Percentiles rank a stretch among this genome's conserved stretches.
Evolutionary conservation across 2,113 vertebrate species (phyloP).

Genomic region (Oryzias celebensis): DNA sequence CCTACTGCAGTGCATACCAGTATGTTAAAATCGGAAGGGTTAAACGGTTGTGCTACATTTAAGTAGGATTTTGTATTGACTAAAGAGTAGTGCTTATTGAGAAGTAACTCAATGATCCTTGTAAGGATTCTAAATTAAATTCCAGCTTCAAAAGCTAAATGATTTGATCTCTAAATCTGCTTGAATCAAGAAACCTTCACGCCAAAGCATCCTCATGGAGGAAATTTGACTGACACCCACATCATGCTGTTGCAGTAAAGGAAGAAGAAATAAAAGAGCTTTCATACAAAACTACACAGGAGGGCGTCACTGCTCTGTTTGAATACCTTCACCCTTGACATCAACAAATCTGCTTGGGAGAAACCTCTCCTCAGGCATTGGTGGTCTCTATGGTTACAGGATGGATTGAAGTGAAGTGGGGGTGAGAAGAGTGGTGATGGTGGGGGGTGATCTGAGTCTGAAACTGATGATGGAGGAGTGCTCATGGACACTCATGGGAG

Average conservation of each 20-base stretch:
- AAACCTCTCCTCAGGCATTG: constrained; percentile 50
- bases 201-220: neutral
- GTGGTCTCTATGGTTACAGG: constrained; percentile 71
- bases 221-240: constrained; percentile 15
- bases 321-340: constrained; percentile 37
- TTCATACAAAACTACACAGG: neutral
- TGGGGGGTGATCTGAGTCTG: neutral
- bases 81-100: too few relatives aligned
- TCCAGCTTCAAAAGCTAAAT: too few relatives aligned
- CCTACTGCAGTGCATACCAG: too few relatives aligned
- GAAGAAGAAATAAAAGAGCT: constrained; percentile 4
- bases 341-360: constrained; percentile 42
- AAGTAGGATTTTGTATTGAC: too few relatives aligned
- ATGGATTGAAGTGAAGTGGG: constrained; percentile 47
- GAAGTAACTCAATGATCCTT: too few relatives aligned
- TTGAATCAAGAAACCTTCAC: too few relatives aligned
- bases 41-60: too few relatives aligned
- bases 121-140: too few relatives aligned
- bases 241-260: constrained; percentile 16
- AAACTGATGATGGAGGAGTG: constrained; percentile 36
- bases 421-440: constrained; percentile 11
- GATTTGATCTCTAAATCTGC: too few relatives aligned
- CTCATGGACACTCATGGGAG: constrained; percentile 5
- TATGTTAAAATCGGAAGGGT: too few relatives aligned
- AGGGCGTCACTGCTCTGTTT: constrained; percentile 1